phyloP scores from a whole-genome alignment of 2,113 vertebrate species.

The Dicerorhinus sumatrensis region DNA sequence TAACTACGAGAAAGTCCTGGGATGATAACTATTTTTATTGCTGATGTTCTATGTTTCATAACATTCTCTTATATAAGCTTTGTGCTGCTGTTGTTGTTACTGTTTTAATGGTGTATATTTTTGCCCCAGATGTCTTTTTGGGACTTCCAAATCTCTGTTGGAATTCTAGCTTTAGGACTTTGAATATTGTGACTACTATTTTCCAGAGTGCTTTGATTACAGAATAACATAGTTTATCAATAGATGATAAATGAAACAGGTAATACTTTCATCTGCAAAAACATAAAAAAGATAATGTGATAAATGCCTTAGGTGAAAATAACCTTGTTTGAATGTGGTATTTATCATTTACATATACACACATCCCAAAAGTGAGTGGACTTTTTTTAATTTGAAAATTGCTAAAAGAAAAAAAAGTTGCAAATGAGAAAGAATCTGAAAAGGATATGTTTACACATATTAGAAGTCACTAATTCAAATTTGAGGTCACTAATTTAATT shows the following conservation, averaged over 20 bases:
- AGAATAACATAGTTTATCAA: conserved; percentile 16
- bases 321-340: neutral
- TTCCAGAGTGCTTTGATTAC: conserved; percentile 19
- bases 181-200: neutral
- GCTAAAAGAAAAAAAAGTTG: neutral
- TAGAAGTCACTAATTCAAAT: neutral
- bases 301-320: conserved; percentile 47
- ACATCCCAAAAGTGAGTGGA: neutral
- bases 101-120: neutral
- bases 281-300: neutral
- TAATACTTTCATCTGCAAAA: conserved; percentile 21
- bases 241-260: conserved; percentile 24
- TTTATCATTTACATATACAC: neutral
- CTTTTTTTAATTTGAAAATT: neutral
- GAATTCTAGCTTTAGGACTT: conserved; percentile 28
- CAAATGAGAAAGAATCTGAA: neutral
- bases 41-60: neutral
- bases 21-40: neutral
- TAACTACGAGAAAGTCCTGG: neutral
- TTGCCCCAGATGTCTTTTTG: neutral
- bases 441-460: neutral
- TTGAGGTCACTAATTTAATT: neutral
- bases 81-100: neutral
- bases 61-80: neutral
- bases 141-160: neutral